Percentiles rank a stretch among this genome's conserved stretches.
phyloP scores from a whole-genome alignment of 1,140 invertebrate species.

The Vanessa atalanta region DNA sequence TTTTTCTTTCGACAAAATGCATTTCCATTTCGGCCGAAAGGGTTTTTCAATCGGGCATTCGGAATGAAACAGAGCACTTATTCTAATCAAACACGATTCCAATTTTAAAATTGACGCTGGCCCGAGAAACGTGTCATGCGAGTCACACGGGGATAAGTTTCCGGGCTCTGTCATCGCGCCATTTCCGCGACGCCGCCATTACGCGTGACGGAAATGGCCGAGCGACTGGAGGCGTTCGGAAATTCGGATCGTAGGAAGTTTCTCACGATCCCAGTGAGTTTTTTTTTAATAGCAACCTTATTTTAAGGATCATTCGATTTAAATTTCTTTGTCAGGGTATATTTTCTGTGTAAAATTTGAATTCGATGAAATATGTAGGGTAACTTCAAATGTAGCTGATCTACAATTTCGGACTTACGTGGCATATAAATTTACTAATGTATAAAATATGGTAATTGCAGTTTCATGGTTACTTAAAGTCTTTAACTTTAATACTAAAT shows the following conservation, averaged over 20 bases:
- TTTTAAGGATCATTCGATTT: neutral
- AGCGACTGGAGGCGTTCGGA: conserved; percentile 33
- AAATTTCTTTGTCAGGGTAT: neutral
- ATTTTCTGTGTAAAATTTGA: conserved; percentile 46
- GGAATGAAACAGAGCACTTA: conserved; percentile 12
- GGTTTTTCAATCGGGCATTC: conserved; percentile 20
- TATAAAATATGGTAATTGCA: neutral
- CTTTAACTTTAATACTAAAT: too few relatives aligned
- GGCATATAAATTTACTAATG: conserved; percentile 16
- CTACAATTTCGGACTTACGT: conserved; percentile 22
- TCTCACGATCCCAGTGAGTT: neutral
- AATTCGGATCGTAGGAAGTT: conserved; percentile 18
- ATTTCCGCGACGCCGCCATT: conserved; percentile 44
- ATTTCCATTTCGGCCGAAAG: conserved; percentile 21
- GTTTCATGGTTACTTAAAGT: neutral
- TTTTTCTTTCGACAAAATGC: conserved; percentile 20
- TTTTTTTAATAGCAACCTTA: neutral
- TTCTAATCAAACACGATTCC: conserved; percentile 6
- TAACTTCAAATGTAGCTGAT: conserved; percentile 21
- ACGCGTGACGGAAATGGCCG: conserved; percentile 48
- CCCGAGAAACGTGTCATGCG: conserved; percentile 26
- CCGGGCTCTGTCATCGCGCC: conserved; percentile 49
- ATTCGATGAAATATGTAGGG: conserved; percentile 36
- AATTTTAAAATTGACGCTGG: conserved; percentile 27
- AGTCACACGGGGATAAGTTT: conserved; percentile 38